Percentiles rank a stretch among this genome's conserved stretches.
phyloP scores from a whole-genome alignment of 2,113 vertebrate genomes.

The Seriola rivoliana region DNA sequence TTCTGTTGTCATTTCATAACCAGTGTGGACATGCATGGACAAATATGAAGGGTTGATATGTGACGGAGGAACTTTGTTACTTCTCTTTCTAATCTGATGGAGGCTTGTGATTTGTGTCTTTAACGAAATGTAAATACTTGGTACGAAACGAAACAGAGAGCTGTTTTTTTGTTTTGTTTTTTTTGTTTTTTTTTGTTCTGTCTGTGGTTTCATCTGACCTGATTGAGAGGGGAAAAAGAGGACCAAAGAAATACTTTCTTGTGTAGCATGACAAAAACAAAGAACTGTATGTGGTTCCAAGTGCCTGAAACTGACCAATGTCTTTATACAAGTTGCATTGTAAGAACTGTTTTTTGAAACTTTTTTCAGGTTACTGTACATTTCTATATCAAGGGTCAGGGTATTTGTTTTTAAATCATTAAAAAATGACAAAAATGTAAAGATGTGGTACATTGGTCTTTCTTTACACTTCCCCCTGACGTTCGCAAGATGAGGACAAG shows the following conservation, averaged over 20 bases:
- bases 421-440: conserved; percentile 65
- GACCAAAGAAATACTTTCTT: conserved; percentile 77
- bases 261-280: conserved; percentile 69
- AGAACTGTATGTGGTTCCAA: conserved; percentile 75
- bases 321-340: conserved; percentile 67
- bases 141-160: conserved; percentile 51
- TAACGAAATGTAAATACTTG: conserved; percentile 72
- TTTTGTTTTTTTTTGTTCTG: conserved; percentile 61
- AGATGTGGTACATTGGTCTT: conserved; percentile 43
- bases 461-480: conserved; percentile 30
- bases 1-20: conserved; percentile 47
- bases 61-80: conserved; percentile 53
- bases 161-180: conserved; percentile 44
- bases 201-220: conserved; percentile 74
- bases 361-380: conserved; percentile 71
- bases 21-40: conserved; percentile 32
- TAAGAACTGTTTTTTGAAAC: conserved; percentile 62
- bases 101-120: conserved; percentile 49
- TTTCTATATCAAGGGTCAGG: conserved; percentile 74
- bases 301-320: conserved; percentile 77
- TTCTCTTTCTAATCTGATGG: conserved; percentile 48
- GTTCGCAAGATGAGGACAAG: conserved; percentile 1
- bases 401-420: conserved; percentile 72
- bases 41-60: conserved; percentile 53
- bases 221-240: conserved; percentile 50